phyloP scores from a whole-genome alignment of 2,888 invertebrate genomes.

The Rhingia campestris region DNA sequence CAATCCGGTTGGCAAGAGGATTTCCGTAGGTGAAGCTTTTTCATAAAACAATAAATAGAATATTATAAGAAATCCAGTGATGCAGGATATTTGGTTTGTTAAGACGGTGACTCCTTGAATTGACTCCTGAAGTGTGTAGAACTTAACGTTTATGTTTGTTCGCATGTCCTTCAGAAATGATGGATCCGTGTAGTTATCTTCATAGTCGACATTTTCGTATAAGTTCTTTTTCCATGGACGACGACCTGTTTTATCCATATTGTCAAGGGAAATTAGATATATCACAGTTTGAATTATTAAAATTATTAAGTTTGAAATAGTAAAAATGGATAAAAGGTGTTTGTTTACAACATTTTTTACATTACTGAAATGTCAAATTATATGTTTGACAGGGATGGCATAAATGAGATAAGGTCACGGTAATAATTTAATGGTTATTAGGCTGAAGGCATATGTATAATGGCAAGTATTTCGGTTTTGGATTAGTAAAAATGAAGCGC shows the following conservation, averaged over 20 bases:
- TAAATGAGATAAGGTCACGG: not conserved
- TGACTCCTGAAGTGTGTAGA: slow-evolving; percentile 88
- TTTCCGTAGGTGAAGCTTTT: slow-evolving; percentile 86
- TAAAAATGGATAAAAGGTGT: no score
- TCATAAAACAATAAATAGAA: slow-evolving; percentile 89
- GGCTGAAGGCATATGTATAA: no score
- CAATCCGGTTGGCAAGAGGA: slow-evolving; percentile 85
- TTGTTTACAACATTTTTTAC: slow-evolving; percentile 37
- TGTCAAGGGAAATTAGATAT: not conserved
- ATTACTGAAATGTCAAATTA: not conserved
- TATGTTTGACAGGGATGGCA: not conserved
- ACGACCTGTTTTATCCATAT: slow-evolving; percentile 57
- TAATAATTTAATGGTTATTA: not conserved
- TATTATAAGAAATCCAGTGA: slow-evolving; percentile 88
- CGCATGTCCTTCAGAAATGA: slow-evolving; percentile 92
- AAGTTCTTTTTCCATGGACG: slow-evolving; percentile 92
- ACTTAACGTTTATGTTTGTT: slow-evolving; percentile 91
- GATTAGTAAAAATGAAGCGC: no score
- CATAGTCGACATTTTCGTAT: slow-evolving; percentile 92
- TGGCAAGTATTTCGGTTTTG: no score
- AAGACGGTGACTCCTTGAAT: slow-evolving; percentile 90
- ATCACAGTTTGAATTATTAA: not conserved
- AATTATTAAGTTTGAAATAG: no score
- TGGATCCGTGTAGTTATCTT: slow-evolving; percentile 95
- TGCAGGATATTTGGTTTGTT: slow-evolving; percentile 90